phyloP scores from a whole-genome alignment of 2,888 invertebrate genomes.

The Erannis defoliaria region DNA sequence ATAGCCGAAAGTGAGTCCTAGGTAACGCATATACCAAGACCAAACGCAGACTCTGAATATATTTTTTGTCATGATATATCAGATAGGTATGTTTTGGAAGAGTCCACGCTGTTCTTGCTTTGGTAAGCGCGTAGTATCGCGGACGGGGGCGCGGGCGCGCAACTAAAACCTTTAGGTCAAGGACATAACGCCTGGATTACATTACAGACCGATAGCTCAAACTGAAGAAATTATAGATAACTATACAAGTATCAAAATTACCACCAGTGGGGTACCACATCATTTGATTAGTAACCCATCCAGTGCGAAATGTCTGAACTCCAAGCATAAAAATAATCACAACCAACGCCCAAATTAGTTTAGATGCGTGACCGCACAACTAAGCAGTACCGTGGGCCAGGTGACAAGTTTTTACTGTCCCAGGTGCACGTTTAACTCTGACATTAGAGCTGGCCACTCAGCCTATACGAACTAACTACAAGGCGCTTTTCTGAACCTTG shows the following conservation, averaged over 20 bases:
- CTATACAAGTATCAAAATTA: no score
- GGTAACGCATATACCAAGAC: slow-evolving; percentile 38
- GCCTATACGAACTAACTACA: no score
- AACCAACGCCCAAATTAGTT: background rate
- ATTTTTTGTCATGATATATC: slow-evolving; percentile 8
- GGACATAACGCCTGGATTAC: background rate
- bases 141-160: slow-evolving; percentile 2
- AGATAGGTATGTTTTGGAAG: slow-evolving; percentile 12
- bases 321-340: background rate
- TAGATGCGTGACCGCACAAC: no score
- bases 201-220: slow-evolving; percentile 7
- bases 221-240: background rate
- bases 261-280: no score
- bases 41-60: slow-evolving; percentile 18
- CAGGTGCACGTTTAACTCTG: no score
- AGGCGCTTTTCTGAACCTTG: background rate
- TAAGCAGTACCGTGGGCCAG: no score
- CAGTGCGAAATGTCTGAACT: background rate
- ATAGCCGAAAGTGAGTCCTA: slow-evolving; percentile 41
- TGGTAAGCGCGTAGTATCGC: slow-evolving; percentile 23
- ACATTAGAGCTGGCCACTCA: no score
- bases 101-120: slow-evolving; percentile 10
- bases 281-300: background rate
- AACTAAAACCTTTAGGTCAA: background rate
- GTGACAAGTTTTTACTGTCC: no score